Percentiles rank a stretch among this genome's conserved stretches.
Evolutionary conservation across 1,140 invertebrate genomes (phyloP).

Genomic region (Arctopsyche grandis): DNA sequence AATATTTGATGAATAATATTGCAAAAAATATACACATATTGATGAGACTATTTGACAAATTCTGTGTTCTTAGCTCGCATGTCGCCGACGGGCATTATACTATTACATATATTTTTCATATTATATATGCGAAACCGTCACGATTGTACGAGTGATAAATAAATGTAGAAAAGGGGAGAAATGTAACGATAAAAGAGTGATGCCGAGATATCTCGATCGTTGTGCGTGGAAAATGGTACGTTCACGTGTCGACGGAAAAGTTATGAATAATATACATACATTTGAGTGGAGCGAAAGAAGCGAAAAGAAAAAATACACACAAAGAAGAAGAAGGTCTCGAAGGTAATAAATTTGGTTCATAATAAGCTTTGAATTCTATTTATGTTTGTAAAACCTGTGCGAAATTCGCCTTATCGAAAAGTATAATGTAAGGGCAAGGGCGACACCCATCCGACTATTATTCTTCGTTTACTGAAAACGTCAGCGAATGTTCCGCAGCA

Average conservation of each 20-base stretch:
- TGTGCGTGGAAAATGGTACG: neutral
- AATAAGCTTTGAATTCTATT: conserved; percentile 18
- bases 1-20: too few relatives aligned
- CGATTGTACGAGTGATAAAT: conserved; percentile 6
- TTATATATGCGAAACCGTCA: conserved; percentile 3
- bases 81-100: too few relatives aligned
- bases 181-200: conserved; percentile 9
- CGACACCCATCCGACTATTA: neutral
- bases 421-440: neutral
- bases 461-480: conserved; percentile 9
- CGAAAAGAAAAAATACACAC: too few relatives aligned
- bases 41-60: too few relatives aligned
- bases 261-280: conserved; percentile 14
- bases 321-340: neutral
- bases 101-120: too few relatives aligned
- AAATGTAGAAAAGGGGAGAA: neutral
- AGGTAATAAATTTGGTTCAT: conserved; percentile 18
- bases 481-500: neutral
- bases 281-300: neutral
- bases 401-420: conserved; percentile 1
- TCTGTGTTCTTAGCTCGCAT: too few relatives aligned
- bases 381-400: neutral
- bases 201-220: conserved; percentile 9
- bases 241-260: conserved; percentile 21
- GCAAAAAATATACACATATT: too few relatives aligned